These are phyloP conservation scores for Elgaria multicarinata DNA, from an alignment of 2,113 vertebrate genomes.

Conservation along the genomic window DNA sequence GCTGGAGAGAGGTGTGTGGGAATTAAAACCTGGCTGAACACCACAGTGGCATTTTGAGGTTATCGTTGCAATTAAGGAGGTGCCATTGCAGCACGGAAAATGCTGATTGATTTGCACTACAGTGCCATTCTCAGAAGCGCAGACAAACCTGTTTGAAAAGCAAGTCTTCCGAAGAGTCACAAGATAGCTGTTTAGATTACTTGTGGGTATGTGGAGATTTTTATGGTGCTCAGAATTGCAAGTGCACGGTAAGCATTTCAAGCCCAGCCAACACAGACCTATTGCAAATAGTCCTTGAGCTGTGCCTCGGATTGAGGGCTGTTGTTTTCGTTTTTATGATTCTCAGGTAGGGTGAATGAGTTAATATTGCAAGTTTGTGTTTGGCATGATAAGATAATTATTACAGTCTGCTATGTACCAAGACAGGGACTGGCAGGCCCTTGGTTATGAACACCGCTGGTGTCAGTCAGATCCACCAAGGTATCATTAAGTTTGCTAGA, in stretches of 20 bases:
- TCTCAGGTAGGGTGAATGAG: conserved; percentile 54
- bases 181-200: conserved; percentile 28
- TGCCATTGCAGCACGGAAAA: neutral
- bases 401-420: conserved; percentile 60
- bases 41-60: neutral
- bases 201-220: neutral
- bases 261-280: neutral
- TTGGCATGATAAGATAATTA: conserved; percentile 65
- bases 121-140: neutral
- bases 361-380: conserved; percentile 63
- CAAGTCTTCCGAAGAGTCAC: neutral
- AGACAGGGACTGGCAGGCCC: conserved; percentile 55
- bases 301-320: conserved; percentile 24
- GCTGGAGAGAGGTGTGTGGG: neutral
- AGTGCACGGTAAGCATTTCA: conserved; percentile 13
- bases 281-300: conserved; percentile 33
- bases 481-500: conserved; percentile 59
- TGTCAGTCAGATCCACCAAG: conserved; percentile 60
- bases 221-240: conserved; percentile 28
- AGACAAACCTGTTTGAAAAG: conserved; percentile 20
- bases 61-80: conserved; percentile 28
- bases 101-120: neutral
- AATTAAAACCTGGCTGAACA: neutral
- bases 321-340: conserved; percentile 33
- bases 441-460: conserved; percentile 52